phyloP scores from a whole-genome alignment of 2,797 vertebrate genomes.

The Xenentodon cancila region DNA sequence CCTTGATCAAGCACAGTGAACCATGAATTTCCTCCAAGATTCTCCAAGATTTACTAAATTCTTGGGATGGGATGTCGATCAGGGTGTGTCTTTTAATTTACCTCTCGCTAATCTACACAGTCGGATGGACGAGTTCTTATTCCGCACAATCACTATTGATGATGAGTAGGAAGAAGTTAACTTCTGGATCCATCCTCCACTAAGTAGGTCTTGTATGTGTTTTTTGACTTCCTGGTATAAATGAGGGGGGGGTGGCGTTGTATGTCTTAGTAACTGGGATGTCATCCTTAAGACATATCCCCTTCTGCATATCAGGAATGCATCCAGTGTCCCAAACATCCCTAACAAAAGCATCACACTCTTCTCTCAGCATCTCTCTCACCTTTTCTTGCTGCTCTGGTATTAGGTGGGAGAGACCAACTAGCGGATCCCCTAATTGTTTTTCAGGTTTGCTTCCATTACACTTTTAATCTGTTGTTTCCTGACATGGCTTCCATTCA shows the following conservation, averaged over 20 bases:
- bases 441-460: not conserved
- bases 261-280: too few species aligned
- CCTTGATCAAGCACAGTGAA: not conserved
- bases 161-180: slow-evolving; percentile 9
- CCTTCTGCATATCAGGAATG: too few species aligned
- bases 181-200: slow-evolving; percentile 3
- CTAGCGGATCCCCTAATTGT: not conserved
- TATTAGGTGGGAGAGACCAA: not conserved
- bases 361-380: slow-evolving; percentile 8
- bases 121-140: slow-evolving; percentile 1
- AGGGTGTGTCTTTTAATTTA: slow-evolving; percentile 9
- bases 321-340: not conserved
- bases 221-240: too few species aligned
- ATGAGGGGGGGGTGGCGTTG: too few species aligned
- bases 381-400: slow-evolving; percentile 4
- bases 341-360: slow-evolving; percentile 7
- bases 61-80: slow-evolving; percentile 10
- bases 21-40: slow-evolving; percentile 1
- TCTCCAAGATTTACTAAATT: slow-evolving; percentile 8
- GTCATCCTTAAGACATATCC: too few species aligned
- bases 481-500: too few species aligned
- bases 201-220: slow-evolving; percentile 5
- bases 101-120: not conserved
- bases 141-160: slow-evolving; percentile 7
- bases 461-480: too few species aligned